Evolutionary conservation across 1,140 invertebrate species (phyloP).

Genomic region (Ostrea denselamellosa): DNA sequence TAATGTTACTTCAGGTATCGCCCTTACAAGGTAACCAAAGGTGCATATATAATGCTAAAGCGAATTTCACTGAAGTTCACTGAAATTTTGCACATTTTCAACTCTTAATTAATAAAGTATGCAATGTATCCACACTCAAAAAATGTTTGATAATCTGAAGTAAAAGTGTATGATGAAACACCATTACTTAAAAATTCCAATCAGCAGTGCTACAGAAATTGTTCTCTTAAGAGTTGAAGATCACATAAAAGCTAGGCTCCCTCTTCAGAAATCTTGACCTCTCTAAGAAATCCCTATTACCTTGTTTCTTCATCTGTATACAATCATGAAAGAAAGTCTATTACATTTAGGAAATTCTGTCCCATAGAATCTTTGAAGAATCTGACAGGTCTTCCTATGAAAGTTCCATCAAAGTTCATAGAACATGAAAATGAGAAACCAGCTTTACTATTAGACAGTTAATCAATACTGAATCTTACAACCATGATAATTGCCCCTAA

Average conservation of each 20-base stretch:
- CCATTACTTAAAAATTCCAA: background rate
- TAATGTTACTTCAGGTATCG: too few relatives aligned
- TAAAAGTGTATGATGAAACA: background rate
- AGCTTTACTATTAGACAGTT: background rate
- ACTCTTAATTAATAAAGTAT: background rate
- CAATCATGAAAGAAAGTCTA: constrained; percentile 4
- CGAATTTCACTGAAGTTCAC: background rate
- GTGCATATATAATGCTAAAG: background rate
- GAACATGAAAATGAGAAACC: constrained; percentile 16
- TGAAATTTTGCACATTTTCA: constrained; percentile 1
- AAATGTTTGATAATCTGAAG: background rate
- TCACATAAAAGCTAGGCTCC: background rate
- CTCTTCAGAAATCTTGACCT: constrained; percentile 22
- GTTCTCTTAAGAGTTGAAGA: background rate
- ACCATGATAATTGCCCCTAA: constrained; percentile 20
- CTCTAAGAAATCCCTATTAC: background rate
- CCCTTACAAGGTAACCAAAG: background rate
- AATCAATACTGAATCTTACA: constrained; percentile 37
- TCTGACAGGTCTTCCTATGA: constrained; percentile 5
- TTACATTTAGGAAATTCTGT: constrained; percentile 1
- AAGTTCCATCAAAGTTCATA: constrained; percentile 25
- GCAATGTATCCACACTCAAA: background rate
- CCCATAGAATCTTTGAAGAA: constrained; percentile 8
- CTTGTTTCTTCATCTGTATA: background rate
- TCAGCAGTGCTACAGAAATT: background rate